Conservation (phyloP, 2,113 vertebrate species). For the Gasterosteus aculeatus region DNA sequence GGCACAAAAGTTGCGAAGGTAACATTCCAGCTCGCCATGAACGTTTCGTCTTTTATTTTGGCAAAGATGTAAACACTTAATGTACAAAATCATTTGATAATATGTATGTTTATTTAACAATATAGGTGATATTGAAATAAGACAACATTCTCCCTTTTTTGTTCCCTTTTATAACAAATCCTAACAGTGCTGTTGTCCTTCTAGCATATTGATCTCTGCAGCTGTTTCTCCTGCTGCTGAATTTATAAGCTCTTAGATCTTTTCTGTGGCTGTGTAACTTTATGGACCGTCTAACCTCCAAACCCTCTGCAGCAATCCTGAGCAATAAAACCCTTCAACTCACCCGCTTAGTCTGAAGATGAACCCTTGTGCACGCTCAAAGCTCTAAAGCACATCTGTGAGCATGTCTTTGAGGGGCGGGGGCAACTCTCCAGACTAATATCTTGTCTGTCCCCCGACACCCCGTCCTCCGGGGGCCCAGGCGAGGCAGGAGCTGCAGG, state of each 20-base stretch:
- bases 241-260: constrained; percentile 4
- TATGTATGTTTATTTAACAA: background rate
- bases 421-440: constrained; percentile 20
- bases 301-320: background rate
- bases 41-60: background rate
- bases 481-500: constrained; percentile 81
- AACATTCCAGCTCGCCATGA: background rate
- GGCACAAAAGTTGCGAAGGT: constrained; percentile 78
- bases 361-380: background rate
- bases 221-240: constrained; percentile 9
- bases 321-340: background rate
- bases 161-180: background rate
- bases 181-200: background rate
- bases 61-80: background rate
- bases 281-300: background rate
- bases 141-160: background rate
- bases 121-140: background rate
- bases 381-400: background rate
- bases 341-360: background rate
- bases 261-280: constrained; percentile 1
- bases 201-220: background rate
- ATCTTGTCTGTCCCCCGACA: constrained; percentile 30
- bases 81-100: background rate
- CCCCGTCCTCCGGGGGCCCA: constrained; percentile 65
- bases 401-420: background rate